phyloP scores from a whole-genome alignment of 2,113 vertebrate genomes.

The Sarotherodon lohbergeri region DNA sequence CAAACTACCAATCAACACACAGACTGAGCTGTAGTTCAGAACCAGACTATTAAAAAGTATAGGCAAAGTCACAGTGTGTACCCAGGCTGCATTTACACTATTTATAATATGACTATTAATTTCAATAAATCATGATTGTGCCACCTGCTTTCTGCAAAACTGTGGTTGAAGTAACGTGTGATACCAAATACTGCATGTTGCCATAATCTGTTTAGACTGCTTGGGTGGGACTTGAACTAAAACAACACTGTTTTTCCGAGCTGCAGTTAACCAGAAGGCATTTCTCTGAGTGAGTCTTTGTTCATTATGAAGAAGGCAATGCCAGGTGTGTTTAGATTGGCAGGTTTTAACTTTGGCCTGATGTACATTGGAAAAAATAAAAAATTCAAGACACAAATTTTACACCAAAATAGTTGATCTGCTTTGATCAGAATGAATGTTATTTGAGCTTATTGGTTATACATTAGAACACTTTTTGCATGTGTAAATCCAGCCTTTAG shows the following conservation, averaged over 20 bases:
- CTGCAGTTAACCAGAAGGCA: neutral
- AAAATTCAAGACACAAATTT: neutral
- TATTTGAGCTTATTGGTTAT: neutral
- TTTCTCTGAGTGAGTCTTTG: neutral
- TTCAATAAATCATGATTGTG: neutral
- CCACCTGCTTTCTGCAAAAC: neutral
- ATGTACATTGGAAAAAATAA: neutral
- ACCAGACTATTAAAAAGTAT: neutral
- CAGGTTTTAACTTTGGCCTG: neutral
- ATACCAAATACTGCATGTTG: neutral
- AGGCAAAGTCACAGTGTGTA: neutral
- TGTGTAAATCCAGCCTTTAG: neutral
- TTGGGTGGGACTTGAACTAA: neutral
- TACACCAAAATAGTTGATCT: neutral
- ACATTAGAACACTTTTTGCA: neutral
- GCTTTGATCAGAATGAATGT: neutral
- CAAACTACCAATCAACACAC: neutral
- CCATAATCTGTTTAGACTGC: neutral
- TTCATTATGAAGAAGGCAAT: constrained; percentile 31
- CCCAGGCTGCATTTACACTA: neutral
- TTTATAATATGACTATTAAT: neutral
- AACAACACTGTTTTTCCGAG: neutral
- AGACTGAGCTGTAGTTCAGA: neutral
- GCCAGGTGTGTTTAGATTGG: constrained; percentile 21
- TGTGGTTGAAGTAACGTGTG: neutral